Conservation (phyloP, 1,140 invertebrate species). For the Helicoverpa armigera region DNA sequence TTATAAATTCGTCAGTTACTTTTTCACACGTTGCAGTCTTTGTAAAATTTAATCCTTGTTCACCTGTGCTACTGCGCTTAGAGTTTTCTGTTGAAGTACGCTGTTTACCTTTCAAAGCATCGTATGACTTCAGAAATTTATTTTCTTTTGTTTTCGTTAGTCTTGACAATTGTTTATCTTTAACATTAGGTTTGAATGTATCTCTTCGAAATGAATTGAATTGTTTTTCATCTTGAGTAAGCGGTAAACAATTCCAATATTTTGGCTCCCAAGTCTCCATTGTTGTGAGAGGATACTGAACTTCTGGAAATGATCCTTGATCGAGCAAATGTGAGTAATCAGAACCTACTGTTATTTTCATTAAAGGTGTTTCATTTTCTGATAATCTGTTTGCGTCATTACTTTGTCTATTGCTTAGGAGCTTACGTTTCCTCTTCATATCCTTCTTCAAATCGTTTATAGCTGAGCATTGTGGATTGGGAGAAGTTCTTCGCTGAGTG, state of each 20-base stretch:
- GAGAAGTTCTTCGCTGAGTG: neutral
- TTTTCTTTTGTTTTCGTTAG: constrained; percentile 5
- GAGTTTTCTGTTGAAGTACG: constrained; percentile 8
- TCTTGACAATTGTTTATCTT: constrained; percentile 2
- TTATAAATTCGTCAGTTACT: constrained; percentile 10
- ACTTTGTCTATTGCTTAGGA: neutral
- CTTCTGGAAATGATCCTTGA: constrained; percentile 68
- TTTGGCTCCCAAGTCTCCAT: constrained; percentile 69
- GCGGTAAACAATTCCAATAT: constrained; percentile 61
- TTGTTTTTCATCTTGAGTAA: neutral
- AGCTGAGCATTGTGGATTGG: neutral
- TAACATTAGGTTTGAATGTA: neutral
- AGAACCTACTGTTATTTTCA: neutral
- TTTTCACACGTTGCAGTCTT: constrained; percentile 22
- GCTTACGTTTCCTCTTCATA: constrained; percentile 48
- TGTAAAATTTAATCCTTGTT: constrained; percentile 12
- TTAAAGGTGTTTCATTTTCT: neutral
- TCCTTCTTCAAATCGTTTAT: constrained; percentile 36
- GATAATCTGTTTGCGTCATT: neutral
- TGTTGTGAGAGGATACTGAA: constrained; percentile 69
- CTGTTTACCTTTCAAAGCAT: constrained; percentile 9
- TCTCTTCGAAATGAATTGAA: neutral
- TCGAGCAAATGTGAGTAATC: constrained; percentile 31
- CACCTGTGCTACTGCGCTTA: neutral
- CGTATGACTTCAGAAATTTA: constrained; percentile 17